Percentiles rank a stretch among this genome's conserved stretches.
phyloP scores from a whole-genome alignment of 1,140 invertebrate species.

The Phortica variegata region DNA sequence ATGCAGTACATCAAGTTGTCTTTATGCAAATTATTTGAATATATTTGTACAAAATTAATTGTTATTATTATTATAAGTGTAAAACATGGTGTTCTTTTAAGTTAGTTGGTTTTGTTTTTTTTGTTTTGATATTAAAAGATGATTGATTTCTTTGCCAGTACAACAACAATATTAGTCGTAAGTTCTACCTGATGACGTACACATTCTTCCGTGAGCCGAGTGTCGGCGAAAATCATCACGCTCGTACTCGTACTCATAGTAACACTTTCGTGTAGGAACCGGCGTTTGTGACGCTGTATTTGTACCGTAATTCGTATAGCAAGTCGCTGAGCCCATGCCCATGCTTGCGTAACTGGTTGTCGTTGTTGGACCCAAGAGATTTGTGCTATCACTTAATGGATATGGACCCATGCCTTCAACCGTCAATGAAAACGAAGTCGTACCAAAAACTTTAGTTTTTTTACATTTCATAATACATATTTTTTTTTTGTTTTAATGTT shows the following conservation, averaged over 20 bases:
- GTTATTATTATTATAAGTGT: too few species aligned
- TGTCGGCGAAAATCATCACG: slow-evolving; percentile 52
- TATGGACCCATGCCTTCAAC: slow-evolving; percentile 58
- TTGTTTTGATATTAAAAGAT: too few species aligned
- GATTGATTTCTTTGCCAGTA: too few species aligned
- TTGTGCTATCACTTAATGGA: slow-evolving; percentile 56
- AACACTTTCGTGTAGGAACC: slow-evolving; percentile 52
- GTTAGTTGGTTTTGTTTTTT: too few species aligned
- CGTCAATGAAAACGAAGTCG: slow-evolving; percentile 57
- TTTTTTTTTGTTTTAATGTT: slow-evolving; percentile 17
- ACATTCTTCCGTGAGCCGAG: slow-evolving; percentile 56
- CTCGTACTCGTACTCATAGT: slow-evolving; percentile 43
- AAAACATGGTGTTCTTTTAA: too few species aligned
- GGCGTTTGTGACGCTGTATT: slow-evolving; percentile 54
- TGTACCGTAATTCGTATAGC: slow-evolving; percentile 57
- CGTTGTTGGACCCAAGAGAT: slow-evolving; percentile 52
- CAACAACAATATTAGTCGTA: too few species aligned
- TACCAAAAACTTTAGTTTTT: slow-evolving; percentile 55
- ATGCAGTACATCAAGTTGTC: too few species aligned
- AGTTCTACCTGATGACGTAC: slow-evolving; percentile 35
- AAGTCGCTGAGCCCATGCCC: slow-evolving; percentile 26
- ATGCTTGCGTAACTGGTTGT: slow-evolving; percentile 26
- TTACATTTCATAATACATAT: slow-evolving; percentile 18
- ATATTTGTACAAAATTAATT: too few species aligned
- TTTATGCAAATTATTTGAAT: too few species aligned